A percentile compares a stretch with the other conserved stretches of the same genome.
phyloP scores from a whole-genome alignment of 2,888 invertebrate species.

The Syritta pipiens region DNA sequence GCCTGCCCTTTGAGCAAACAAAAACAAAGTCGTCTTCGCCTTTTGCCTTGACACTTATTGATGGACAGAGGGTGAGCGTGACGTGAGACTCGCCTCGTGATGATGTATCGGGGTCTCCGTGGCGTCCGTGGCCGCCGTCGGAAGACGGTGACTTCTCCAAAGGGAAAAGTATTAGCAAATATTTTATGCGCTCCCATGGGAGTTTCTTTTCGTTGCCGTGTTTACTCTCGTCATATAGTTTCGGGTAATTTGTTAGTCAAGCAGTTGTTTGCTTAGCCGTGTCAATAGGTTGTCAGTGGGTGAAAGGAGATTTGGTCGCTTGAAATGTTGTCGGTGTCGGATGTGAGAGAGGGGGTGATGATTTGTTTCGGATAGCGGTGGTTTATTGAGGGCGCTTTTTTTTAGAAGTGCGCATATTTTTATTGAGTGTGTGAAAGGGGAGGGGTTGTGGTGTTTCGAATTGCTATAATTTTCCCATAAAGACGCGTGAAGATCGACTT shows the following conservation, averaged over 20 bases:
- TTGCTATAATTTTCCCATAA: no score
- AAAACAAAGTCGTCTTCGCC: slow-evolving; percentile 1
- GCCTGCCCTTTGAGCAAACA: slow-evolving; percentile 11
- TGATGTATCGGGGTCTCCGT: not conserved
- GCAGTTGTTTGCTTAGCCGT: slow-evolving; percentile 12
- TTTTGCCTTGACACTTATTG: slow-evolving; percentile 2
- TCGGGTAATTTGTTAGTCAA: slow-evolving; percentile 34
- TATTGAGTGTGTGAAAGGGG: no score
- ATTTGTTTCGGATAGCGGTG: not conserved
- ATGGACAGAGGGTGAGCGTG: slow-evolving; percentile 1
- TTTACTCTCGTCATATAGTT: slow-evolving; percentile 4
- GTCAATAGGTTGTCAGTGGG: slow-evolving; percentile 25
- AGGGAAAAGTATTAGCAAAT: slow-evolving; percentile 35
- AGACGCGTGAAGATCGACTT: no score
- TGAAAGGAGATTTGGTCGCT: not conserved
- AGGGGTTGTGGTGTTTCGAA: no score
- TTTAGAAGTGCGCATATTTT: no score
- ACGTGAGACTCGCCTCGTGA: not conserved
- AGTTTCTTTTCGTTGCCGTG: not conserved
- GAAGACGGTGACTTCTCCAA: no score
- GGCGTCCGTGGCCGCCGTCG: slow-evolving; percentile 4
- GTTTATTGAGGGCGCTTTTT: no score
- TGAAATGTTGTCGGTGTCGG: not conserved
- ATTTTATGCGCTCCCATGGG: slow-evolving; percentile 12
- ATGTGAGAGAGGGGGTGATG: not conserved